Conservation (phyloP, 2,797 vertebrate genomes). For the Rhabdomys pumilio region DNA sequence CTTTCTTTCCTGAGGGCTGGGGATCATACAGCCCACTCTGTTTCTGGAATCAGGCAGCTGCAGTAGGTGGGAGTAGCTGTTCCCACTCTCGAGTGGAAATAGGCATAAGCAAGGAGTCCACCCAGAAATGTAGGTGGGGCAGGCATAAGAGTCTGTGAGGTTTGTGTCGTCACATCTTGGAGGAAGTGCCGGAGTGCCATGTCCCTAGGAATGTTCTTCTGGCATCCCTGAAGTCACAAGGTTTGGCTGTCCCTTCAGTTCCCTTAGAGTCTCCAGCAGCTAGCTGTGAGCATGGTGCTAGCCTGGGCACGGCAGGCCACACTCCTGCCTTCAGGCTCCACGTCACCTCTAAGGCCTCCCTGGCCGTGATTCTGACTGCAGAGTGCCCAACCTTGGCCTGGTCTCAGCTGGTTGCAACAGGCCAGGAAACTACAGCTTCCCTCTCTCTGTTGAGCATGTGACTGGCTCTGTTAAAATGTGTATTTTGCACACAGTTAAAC, state of each 20-base stretch:
- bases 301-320: background rate
- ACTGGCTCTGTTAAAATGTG: background rate
- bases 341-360: fast-evolving
- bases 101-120: background rate
- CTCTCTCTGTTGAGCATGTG: fast-evolving
- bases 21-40: fast-evolving
- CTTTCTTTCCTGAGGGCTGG: background rate
- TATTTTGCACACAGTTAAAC: background rate
- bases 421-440: background rate
- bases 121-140: background rate
- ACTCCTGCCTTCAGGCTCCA: background rate
- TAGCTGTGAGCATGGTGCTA: background rate
- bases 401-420: background rate
- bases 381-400: background rate
- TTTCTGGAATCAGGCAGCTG: no score
- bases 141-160: background rate
- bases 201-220: background rate
- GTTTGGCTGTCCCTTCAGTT: background rate
- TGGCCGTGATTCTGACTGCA: background rate
- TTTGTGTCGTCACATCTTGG: no score
- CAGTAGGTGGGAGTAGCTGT: background rate
- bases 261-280: background rate
- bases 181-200: no score
- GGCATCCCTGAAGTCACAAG: no score
- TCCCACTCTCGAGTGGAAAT: background rate